phyloP scores from a whole-genome alignment of 2,113 vertebrate species.

The Cyanoramphus novaezelandiae region DNA sequence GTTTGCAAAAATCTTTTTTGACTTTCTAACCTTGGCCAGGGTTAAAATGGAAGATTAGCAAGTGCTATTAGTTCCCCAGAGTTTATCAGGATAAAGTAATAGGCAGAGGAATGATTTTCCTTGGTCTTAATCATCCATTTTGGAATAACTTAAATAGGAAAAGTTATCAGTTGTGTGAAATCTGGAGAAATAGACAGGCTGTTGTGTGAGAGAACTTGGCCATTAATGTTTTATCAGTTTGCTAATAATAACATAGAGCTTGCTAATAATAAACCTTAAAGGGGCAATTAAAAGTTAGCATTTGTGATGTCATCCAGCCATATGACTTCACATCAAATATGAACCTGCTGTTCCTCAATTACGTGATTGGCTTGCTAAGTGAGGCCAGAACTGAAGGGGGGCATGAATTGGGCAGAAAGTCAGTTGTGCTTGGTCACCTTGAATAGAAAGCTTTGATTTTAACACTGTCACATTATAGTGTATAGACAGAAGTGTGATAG shows the following conservation, averaged over 20 bases:
- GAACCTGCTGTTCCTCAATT: neutral
- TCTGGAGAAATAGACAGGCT: neutral
- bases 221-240: neutral
- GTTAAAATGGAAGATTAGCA: neutral
- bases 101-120: neutral
- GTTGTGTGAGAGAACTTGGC: neutral
- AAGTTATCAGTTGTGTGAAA: neutral
- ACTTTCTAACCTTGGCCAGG: neutral
- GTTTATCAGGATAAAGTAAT: neutral
- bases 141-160: neutral
- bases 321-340: neutral
- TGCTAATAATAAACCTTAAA: neutral
- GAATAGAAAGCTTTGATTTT: neutral
- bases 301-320: neutral
- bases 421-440: neutral
- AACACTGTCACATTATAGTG: neutral
- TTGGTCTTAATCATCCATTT: neutral
- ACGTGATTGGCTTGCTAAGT: neutral
- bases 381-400: neutral
- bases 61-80: neutral
- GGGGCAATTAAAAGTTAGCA: neutral
- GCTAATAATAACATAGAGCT: neutral
- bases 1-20: neutral
- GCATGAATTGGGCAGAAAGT: neutral
- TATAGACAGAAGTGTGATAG: neutral